Base-by-base conservation (phyloP, 2,113 vertebrate genomes). In the Pelodiscus sinensis region DNA sequence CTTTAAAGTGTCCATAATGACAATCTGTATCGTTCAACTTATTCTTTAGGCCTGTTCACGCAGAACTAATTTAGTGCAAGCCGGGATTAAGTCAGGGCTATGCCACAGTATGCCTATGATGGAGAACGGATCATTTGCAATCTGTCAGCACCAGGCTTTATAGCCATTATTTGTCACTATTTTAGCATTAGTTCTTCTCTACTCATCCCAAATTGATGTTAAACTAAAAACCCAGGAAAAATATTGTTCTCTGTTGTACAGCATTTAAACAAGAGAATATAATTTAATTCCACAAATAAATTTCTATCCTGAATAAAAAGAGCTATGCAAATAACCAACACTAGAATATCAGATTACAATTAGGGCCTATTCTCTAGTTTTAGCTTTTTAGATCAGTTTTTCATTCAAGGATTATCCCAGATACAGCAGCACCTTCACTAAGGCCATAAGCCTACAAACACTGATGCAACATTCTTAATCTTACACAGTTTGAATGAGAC, bases 211-310 rank as follows among this genome's bases (percentile, higher is more conserved):
- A 60, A 6, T 18, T 65, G 14, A 5, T 38, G 25, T 51, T 38
- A 58, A 27, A 44, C 18, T 68, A 21, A n/a, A 18, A 18, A 2
- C 38, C 3, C 57, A 9, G 88, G 77, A 50, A 62, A 14, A 9
- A 18, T 2, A 60, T 83, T 13, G 12, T 14, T 50, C 81, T 31
- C 62, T 27, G 62, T 73, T 58, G 27, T 82, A 31, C 1, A 31
- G 54, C 16, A 8, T 15, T 16, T 0, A 78, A 1, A 79, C 78
- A 8, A 3, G 13, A 57, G 4, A 52, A 65, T 7, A 0, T n/a
- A 22, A 84, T 18, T n/a, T 44, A 12, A 9, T 19, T 57, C 81
- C 58, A 19, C 7, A 62, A 2, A 12, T 27, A 16, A 87, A 21
- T 84, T 29, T 51, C 18, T 54, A n/a, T 52, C 25, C 22, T 60